phyloP scores from a whole-genome alignment of 2,888 invertebrate species.

The Drosophila glabriapex region DNA sequence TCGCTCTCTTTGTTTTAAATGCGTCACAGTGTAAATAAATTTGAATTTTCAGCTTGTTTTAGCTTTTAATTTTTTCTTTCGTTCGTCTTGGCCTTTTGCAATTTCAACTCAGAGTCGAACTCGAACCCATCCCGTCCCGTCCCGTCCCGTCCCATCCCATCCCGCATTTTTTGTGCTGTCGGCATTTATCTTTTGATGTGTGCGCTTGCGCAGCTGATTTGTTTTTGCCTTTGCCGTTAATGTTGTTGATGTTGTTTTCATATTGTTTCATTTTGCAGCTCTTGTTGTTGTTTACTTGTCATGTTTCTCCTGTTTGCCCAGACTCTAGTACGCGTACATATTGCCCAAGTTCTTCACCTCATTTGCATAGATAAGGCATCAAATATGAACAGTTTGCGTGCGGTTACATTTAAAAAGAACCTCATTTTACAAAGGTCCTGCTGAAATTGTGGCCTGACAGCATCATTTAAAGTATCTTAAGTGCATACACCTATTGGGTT shows the following conservation, averaged over 20 bases:
- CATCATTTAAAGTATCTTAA: background rate
- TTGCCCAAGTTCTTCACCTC: slow-evolving; percentile 28
- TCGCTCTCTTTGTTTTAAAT: slow-evolving; percentile 79
- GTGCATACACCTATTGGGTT: background rate
- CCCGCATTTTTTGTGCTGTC: slow-evolving; percentile 40
- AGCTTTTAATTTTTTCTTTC: slow-evolving; percentile 63
- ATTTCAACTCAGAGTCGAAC: slow-evolving; percentile 53
- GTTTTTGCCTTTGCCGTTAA: slow-evolving; percentile 64
- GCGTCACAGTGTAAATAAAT: slow-evolving; percentile 82
- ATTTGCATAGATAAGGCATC: slow-evolving; percentile 58
- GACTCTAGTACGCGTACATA: slow-evolving; percentile 42
- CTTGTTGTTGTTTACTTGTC: slow-evolving; percentile 64
- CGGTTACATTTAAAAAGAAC: background rate
- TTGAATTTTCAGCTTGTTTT: slow-evolving; percentile 82
- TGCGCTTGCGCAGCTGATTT: slow-evolving; percentile 82
- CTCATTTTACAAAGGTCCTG: slow-evolving; percentile 6
- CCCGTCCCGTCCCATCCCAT: slow-evolving; percentile 10
- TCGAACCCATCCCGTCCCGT: slow-evolving; percentile 20
- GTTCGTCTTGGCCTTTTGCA: slow-evolving; percentile 51
- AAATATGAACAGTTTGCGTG: background rate
- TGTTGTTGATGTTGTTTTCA: slow-evolving; percentile 71
- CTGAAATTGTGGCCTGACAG: background rate
- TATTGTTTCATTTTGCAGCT: slow-evolving; percentile 74
- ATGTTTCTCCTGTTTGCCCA: slow-evolving; percentile 55
- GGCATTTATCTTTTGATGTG: slow-evolving; percentile 75